Evolutionary conservation across 2,113 vertebrate genomes (phyloP).

Genomic region (Typhlomys cinereus): DNA sequence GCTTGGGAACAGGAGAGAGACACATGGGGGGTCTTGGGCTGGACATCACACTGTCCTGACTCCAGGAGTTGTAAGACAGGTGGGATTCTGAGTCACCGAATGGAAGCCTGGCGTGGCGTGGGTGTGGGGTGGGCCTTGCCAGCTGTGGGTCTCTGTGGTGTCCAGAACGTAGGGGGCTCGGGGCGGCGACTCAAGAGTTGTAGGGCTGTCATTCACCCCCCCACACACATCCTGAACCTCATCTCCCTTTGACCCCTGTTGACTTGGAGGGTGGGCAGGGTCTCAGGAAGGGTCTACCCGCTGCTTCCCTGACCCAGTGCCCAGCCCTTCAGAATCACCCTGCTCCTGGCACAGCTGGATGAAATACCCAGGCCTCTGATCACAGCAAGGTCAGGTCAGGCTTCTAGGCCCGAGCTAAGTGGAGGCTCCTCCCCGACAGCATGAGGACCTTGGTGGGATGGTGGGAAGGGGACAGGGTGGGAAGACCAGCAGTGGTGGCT

Average conservation of each 20-base stretch:
- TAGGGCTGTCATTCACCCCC: background rate
- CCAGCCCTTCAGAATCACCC: background rate
- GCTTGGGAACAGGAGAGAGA: background rate
- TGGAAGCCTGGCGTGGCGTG: fast-evolving
- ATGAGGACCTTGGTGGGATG: background rate
- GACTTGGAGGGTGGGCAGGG: too few relatives aligned
- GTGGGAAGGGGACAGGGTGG: background rate
- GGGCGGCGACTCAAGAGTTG: background rate
- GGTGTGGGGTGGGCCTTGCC: background rate
- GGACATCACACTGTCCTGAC: background rate
- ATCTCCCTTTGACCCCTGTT: background rate
- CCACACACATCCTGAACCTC: background rate
- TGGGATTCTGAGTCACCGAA: background rate
- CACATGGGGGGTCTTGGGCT: background rate
- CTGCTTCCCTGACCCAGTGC: background rate
- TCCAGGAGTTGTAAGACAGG: fast-evolving
- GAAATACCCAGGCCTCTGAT: too few relatives aligned
- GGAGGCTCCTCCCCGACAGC: background rate
- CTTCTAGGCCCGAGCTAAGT: background rate
- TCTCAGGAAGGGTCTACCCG: background rate
- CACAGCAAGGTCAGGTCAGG: background rate
- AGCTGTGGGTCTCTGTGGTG: background rate
- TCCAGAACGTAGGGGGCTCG: background rate
- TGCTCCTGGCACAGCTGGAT: too few relatives aligned
- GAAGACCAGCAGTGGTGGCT: too few relatives aligned